A percentile compares a stretch with the other conserved stretches of the same genome.
Evolutionary conservation across 2,888 invertebrate species (phyloP).

Genomic region (Apamea monoglypha): DNA sequence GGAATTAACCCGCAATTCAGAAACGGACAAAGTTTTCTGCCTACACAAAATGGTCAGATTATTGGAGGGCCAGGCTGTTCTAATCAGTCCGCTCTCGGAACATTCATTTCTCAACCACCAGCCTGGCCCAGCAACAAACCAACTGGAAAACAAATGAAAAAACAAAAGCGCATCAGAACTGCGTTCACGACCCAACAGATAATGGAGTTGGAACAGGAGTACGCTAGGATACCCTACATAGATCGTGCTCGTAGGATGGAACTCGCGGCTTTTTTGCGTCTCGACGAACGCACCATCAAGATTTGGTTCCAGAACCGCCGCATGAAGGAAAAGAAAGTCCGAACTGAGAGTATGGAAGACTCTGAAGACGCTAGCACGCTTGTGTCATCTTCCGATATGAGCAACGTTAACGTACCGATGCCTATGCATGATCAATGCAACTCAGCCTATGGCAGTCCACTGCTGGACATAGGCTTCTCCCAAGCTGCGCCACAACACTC

Average conservation of each 20-base stretch:
- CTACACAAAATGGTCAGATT: constrained; percentile 54
- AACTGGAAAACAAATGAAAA: constrained; percentile 71
- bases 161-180: constrained; percentile 93
- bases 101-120: constrained; percentile 62
- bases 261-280: constrained; percentile 79
- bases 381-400: constrained; percentile 72
- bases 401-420: constrained; percentile 61
- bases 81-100: constrained; percentile 50
- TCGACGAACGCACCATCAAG: constrained; percentile 91
- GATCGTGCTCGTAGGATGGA: constrained; percentile 93
- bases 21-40: constrained; percentile 47
- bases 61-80: constrained; percentile 42
- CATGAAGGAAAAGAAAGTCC: constrained; percentile 91
- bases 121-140: constrained; percentile 68
- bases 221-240: constrained; percentile 92
- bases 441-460: too few species aligned
- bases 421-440: too few species aligned
- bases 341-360: constrained; percentile 76
- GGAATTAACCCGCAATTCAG: constrained; percentile 21
- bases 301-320: constrained; percentile 92
- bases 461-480: too few species aligned
- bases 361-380: constrained; percentile 76
- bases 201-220: constrained; percentile 94
- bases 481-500: too few species aligned
- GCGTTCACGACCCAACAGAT: constrained; percentile 95